Conservation (phyloP, 2,797 vertebrate species). For the Hippopotamyrus pictus region DNA sequence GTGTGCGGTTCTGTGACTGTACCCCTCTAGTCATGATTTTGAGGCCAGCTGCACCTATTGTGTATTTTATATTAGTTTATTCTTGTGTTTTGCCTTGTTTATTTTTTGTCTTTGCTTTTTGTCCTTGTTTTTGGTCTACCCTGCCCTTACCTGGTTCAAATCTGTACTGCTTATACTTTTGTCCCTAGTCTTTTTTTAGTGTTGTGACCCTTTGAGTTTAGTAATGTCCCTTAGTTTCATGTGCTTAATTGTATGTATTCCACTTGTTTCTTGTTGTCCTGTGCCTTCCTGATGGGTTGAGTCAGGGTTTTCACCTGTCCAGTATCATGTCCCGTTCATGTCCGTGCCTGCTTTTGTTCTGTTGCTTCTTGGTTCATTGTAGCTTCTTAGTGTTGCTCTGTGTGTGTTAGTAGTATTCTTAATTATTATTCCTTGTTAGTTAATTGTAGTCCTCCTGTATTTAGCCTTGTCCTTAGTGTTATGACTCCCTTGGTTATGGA, state of each 20-base stretch:
- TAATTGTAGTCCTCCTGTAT: neutral
- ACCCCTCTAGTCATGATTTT: neutral
- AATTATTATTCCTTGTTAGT: neutral
- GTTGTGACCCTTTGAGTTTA: neutral
- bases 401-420: neutral
- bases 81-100: neutral
- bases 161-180: neutral
- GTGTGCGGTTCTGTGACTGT: neutral
- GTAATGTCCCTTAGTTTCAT: neutral
- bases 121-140: neutral
- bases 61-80: neutral
- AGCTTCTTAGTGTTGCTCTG: neutral
- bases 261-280: neutral
- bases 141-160: neutral
- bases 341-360: neutral
- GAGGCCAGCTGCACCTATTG: neutral
- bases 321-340: neutral
- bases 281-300: neutral
- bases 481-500: neutral
- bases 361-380: neutral
- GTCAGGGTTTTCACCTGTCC: neutral
- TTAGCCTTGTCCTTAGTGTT: neutral
- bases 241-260: neutral
- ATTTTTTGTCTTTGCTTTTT: neutral
- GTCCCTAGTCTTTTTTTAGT: neutral